Evolutionary conservation across 2,113 vertebrate species (phyloP).

Genomic region (Ornithorhynchus anatinus): DNA sequence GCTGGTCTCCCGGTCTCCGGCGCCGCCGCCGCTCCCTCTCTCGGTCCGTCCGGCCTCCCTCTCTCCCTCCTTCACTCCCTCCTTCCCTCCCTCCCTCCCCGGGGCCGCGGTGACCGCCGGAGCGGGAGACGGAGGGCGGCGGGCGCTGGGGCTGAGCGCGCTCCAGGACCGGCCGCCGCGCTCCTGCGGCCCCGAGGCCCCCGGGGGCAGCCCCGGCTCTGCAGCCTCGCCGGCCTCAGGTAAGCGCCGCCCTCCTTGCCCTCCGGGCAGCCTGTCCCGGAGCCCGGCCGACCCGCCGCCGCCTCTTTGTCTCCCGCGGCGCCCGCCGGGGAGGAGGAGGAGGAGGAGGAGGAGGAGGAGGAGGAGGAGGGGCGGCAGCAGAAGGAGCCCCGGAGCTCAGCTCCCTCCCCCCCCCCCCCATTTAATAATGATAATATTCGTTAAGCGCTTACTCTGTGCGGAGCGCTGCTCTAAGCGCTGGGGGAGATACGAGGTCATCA

Average conservation of each 20-base stretch:
- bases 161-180: conserved; percentile 37
- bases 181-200: neutral
- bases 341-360: no score
- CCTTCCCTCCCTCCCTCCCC: conserved; percentile 39
- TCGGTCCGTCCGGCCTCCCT: conserved; percentile 57
- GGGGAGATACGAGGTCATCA: no score
- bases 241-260: neutral
- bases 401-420: neutral
- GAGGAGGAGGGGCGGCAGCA: neutral
- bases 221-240: conserved; percentile 25
- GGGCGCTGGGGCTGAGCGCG: conserved; percentile 33
- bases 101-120: conserved; percentile 68
- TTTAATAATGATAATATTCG: no score
- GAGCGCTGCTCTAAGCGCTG: no score
- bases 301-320: conserved; percentile 61
- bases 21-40: conserved; percentile 41
- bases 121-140: conserved; percentile 62
- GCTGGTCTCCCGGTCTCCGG: neutral
- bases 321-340: no score
- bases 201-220: neutral
- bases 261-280: neutral
- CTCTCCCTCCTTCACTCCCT: conserved; percentile 61
- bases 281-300: conserved; percentile 23
- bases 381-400: neutral
- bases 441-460: no score